A percentile compares a stretch with the other conserved stretches of the same genome.
These are phyloP conservation scores for Cynoglossus semilaevis DNA, from an alignment of 2,113 vertebrate genomes.

Conservation along the genomic window DNA sequence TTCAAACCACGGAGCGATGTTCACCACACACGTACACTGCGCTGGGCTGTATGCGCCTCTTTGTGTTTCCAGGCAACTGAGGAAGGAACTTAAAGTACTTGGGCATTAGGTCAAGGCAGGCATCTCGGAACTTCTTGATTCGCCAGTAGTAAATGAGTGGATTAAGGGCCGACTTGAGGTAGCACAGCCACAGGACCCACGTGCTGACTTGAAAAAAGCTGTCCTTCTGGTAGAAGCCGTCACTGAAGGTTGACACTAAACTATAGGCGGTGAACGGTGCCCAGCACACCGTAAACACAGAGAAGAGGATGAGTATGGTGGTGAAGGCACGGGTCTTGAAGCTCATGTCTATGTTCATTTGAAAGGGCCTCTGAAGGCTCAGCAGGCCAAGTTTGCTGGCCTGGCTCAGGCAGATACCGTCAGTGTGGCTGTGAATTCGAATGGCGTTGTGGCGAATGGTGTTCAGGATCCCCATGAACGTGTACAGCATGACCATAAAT, in stretches of 20 bases:
- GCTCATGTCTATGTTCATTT: slow-evolving; percentile 97
- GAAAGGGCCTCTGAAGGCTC: slow-evolving; percentile 93
- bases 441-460: slow-evolving; percentile 94
- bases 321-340: slow-evolving; percentile 99
- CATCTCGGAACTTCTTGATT: slow-evolving; percentile 97
- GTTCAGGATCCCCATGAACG: slow-evolving; percentile 94
- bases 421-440: slow-evolving; percentile 92
- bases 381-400: slow-evolving; percentile 95
- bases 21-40: slow-evolving; percentile 95
- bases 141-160: slow-evolving; percentile 99
- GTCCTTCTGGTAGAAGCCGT: slow-evolving; percentile 88
- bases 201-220: slow-evolving; percentile 95
- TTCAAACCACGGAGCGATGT: slow-evolving; percentile 86
- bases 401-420: slow-evolving; percentile 93
- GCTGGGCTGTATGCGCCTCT: slow-evolving; percentile 90
- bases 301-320: slow-evolving; percentile 97
- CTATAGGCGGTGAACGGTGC: slow-evolving; percentile 93
- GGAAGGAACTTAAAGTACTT: slow-evolving; percentile 95
- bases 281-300: slow-evolving; percentile 93
- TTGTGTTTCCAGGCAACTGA: slow-evolving; percentile 86
- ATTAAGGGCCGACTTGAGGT: slow-evolving; percentile 98
- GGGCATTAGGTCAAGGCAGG: slow-evolving; percentile 94
- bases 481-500: slow-evolving; percentile 91
- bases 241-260: slow-evolving; percentile 89
- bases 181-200: slow-evolving; percentile 98